Percentiles rank a stretch among this genome's conserved stretches.
phyloP scores from a whole-genome alignment of 2,888 invertebrate species.

The Drosophila yooni region DNA sequence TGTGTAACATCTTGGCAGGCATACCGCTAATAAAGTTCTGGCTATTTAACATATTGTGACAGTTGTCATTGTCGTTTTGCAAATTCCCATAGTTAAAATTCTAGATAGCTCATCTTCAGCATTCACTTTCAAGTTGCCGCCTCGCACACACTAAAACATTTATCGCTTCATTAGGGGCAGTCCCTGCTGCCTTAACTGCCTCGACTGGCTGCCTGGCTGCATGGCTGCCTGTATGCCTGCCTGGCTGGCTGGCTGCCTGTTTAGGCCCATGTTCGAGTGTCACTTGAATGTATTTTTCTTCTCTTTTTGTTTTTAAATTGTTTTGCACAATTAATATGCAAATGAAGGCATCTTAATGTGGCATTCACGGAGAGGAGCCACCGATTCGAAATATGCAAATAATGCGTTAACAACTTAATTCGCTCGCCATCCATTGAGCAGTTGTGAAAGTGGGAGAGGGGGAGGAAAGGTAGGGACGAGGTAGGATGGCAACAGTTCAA shows the following conservation, averaged over 20 bases:
- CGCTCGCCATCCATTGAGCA: conserved; percentile 58
- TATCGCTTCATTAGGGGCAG: conserved; percentile 73
- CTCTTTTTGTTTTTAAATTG: conserved; percentile 51
- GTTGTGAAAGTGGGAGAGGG: neutral
- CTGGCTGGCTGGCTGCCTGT: neutral
- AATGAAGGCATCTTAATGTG: conserved; percentile 80
- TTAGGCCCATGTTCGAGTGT: conserved; percentile 52
- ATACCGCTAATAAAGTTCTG: conserved; percentile 5
- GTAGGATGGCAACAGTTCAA: neutral
- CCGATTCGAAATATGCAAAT: conserved; percentile 82
- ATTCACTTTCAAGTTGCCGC: conserved; percentile 47
- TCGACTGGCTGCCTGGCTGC: neutral
- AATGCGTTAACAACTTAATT: conserved; percentile 84
- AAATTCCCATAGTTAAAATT: conserved; percentile 43
- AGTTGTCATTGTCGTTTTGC: conserved; percentile 49
- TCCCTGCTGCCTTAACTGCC: conserved; percentile 15
- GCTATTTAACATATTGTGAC: conserved; percentile 50
- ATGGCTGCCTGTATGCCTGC: neutral
- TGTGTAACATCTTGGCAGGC: neutral
- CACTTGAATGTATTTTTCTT: conserved; percentile 48
- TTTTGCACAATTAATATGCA: conserved; percentile 83
- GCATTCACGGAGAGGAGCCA: conserved; percentile 46
- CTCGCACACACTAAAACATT: conserved; percentile 50
- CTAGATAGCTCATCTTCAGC: conserved; percentile 48
- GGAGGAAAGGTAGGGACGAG: neutral